phyloP scores from a whole-genome alignment of 2,888 invertebrate species.

The Polietes domitor region DNA sequence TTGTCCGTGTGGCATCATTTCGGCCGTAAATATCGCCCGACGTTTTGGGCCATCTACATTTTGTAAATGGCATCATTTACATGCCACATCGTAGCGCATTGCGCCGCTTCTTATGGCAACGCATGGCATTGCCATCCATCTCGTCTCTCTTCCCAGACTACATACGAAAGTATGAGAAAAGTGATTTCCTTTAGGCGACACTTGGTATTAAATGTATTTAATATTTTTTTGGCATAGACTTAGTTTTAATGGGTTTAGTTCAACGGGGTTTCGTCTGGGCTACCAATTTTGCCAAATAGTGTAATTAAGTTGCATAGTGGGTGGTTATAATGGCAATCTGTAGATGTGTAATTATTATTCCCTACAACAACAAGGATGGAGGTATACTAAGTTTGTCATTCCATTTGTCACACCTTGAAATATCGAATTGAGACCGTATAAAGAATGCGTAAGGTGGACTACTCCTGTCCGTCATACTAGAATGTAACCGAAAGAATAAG shows the following conservation, averaged over 20 bases:
- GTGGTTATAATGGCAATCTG: too few species aligned
- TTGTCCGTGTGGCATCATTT: not conserved
- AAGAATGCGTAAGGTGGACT: too few species aligned
- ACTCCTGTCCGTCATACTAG: too few species aligned
- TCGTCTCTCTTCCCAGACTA: not conserved
- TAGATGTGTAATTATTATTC: too few species aligned
- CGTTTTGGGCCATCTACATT: not conserved
- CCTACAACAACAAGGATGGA: too few species aligned
- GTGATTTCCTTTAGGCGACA: slow-evolving; percentile 45
- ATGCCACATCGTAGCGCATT: slow-evolving; percentile 34
- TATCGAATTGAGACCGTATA: too few species aligned
- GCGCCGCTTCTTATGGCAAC: not conserved
- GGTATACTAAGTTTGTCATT: too few species aligned
- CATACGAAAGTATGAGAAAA: not conserved
- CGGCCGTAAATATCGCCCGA: slow-evolving; percentile 11
- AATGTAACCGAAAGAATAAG: too few species aligned
- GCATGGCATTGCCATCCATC: not conserved
- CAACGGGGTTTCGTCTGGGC: not conserved
- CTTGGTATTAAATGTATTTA: slow-evolving; percentile 32
- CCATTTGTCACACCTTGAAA: too few species aligned
- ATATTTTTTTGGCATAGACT: slow-evolving; percentile 43
- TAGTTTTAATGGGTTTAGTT: slow-evolving; percentile 11
- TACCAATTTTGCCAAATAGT: slow-evolving; percentile 7
- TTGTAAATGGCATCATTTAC: slow-evolving; percentile 57
- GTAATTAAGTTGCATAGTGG: slow-evolving; percentile 38